Percentiles rank a stretch among this genome's conserved stretches.
These are phyloP conservation scores for Neocrepidodera transversa DNA, from an alignment of 2,888 invertebrate genomes.

Conservation along the genomic window DNA sequence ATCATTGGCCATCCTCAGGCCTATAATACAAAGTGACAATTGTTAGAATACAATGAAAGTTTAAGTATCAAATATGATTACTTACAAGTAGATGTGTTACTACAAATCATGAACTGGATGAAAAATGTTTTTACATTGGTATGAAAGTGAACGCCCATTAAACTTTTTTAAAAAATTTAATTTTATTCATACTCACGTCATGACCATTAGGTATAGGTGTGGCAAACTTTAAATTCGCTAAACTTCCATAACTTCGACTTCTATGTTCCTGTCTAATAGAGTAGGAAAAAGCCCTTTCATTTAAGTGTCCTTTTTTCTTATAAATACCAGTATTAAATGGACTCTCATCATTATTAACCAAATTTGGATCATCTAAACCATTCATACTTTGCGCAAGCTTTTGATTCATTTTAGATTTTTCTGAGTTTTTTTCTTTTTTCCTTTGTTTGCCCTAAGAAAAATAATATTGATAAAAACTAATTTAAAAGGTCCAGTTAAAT, in stretches of 20 bases:
- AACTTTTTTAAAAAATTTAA: too few relatives aligned
- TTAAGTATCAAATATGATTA: too few relatives aligned
- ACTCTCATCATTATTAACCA: slow-evolving; percentile 60
- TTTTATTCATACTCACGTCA: slow-evolving; percentile 58
- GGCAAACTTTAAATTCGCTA: slow-evolving; percentile 90
- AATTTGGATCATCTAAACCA: slow-evolving; percentile 64
- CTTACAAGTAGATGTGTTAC: too few relatives aligned
- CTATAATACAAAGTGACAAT: too few relatives aligned
- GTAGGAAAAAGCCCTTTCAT: slow-evolving; percentile 92
- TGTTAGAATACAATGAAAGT: too few relatives aligned
- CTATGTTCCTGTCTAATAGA: slow-evolving; percentile 93
- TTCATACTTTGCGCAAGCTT: slow-evolving; percentile 76
- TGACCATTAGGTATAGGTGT: slow-evolving; percentile 67
- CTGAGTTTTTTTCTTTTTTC: slow-evolving; percentile 63
- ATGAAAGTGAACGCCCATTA: too few relatives aligned
- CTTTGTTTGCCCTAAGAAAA: slow-evolving; percentile 50
- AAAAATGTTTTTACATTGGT: too few relatives aligned
- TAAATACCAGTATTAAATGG: slow-evolving; percentile 85
- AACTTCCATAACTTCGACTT: slow-evolving; percentile 89
- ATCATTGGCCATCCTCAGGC: too few relatives aligned
- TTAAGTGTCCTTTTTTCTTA: slow-evolving; percentile 88
- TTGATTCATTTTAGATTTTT: slow-evolving; percentile 64
- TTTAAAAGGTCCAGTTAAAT: too few relatives aligned
- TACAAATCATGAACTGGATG: too few relatives aligned
- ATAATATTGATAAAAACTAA: too few relatives aligned